These are phyloP conservation scores for Propsilocerus akamusi DNA, from an alignment of 1,140 invertebrate genomes.

Conservation along the genomic window DNA sequence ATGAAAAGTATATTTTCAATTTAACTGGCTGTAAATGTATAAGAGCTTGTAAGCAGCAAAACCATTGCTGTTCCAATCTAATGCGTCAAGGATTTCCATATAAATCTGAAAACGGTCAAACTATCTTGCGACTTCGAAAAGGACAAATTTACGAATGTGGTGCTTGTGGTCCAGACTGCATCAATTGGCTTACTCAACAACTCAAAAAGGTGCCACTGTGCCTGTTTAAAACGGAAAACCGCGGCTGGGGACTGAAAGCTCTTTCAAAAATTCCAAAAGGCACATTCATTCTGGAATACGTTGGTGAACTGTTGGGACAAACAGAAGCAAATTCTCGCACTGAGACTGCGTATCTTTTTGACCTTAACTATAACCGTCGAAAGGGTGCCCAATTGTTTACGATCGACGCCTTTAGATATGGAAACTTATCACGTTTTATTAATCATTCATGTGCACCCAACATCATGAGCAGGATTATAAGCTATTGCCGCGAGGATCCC, in stretches of 20 bases:
- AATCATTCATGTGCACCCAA: conserved; percentile 95
- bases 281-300: conserved; percentile 77
- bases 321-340: conserved; percentile 74
- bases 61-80: conserved; percentile 41
- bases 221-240: conserved; percentile 72
- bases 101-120: conserved; percentile 27
- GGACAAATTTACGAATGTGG: conserved; percentile 89
- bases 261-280: conserved; percentile 54
- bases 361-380: conserved; percentile 59
- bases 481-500: conserved; percentile 78
- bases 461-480: conserved; percentile 74
- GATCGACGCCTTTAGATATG: conserved; percentile 69
- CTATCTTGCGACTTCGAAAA: conserved; percentile 27
- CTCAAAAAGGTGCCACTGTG: conserved; percentile 56
- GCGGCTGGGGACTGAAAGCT: conserved; percentile 87
- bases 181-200: conserved; percentile 74
- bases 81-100: conserved; percentile 50
- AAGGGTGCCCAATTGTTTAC: conserved; percentile 56
- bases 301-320: conserved; percentile 80
- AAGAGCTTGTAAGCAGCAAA: conserved; percentile 32
- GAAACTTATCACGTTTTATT: conserved; percentile 87
- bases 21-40: conserved; percentile 56
- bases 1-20: not conserved
- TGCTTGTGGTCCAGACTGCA: conserved; percentile 50
- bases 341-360: conserved; percentile 84